Base-by-base conservation (phyloP, 1,140 invertebrate species). In the Drosophila pallidifrons region DNA sequence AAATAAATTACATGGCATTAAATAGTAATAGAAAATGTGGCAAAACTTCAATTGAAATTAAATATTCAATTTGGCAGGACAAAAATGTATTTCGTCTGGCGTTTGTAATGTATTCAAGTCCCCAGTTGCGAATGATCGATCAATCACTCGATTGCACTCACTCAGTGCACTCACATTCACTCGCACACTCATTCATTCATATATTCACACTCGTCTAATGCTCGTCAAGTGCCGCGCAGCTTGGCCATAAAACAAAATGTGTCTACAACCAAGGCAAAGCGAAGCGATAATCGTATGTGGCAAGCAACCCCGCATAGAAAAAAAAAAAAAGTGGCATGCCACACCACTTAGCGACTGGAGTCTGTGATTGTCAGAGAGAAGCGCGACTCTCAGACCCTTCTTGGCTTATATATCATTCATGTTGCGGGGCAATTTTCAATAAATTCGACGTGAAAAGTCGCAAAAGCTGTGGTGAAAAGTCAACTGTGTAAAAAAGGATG, bases 401-500 rank as follows among this genome's bases (percentile, higher is more conserved):
- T 10, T 43, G 49, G 68, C 83, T 88, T 79, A 88, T 87, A 83
- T 87, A 71, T 88, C 85, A 87, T 88, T 88, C 77, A 89, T 88
- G 82, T 81, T 25, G 35, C 67, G 79, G 13, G 2, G 43, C 68
- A 80, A 68, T 87, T 82, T 87, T 87, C 82, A 86, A 86, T 87
- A 86, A 86, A 86, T 86, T 86, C 74, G 64, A 63, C 52, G 43
- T 25, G 46, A 41, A 59, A 47, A 25, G 7, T 43, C 52, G 49
- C 30, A 45, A 61, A 35, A 51, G 15, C 65, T 51, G 74, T 57
- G 47, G 10, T 51, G 45, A 80, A 82, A 78, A 67, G 60, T 67
- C 70, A 80, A 68, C 82, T 75, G 75, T 78, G 79, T 88, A 82
- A 87, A 87, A 87, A 82, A 77, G 83, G 82, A 88, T 88, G 85